phyloP scores from a whole-genome alignment of 2,888 invertebrate species.

The Peribatodes rhomboidaria region DNA sequence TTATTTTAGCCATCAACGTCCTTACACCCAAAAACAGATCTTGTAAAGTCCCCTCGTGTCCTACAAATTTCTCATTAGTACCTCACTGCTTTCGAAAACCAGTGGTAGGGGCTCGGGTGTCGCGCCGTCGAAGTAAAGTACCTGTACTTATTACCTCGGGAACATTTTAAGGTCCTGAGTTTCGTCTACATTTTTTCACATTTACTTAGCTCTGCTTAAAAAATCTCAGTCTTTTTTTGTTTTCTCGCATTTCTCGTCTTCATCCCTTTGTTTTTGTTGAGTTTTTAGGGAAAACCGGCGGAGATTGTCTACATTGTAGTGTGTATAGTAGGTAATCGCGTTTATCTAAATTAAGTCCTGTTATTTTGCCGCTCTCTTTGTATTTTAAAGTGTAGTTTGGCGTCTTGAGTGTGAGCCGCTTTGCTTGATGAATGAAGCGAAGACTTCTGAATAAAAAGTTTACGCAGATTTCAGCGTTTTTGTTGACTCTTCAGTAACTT shows the following conservation, averaged over 20 bases:
- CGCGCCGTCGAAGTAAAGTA: conserved; percentile 57
- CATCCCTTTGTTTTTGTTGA: conserved; percentile 47
- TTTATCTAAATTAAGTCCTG: conserved; percentile 48
- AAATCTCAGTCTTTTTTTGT: conserved; percentile 57
- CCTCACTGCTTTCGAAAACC: conserved; percentile 12
- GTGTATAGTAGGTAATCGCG: conserved; percentile 35
- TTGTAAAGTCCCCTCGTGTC: too few relatives aligned
- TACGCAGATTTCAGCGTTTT: conserved; percentile 24
- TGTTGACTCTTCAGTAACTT: conserved; percentile 11
- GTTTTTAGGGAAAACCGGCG: conserved; percentile 21
- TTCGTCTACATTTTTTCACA: conserved; percentile 59
- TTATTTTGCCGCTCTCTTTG: conserved; percentile 26
- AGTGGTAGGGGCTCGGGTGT: conserved; percentile 52
- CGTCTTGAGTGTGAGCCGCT: conserved; percentile 16
- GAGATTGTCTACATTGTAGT: conserved; percentile 33
- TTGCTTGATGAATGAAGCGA: conserved; percentile 25
- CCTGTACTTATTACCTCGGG: conserved; percentile 61
- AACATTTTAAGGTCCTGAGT: conserved; percentile 59
- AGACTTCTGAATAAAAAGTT: conserved; percentile 9
- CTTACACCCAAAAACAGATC: too few relatives aligned
- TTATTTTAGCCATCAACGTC: too few relatives aligned
- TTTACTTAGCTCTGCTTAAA: conserved; percentile 61
- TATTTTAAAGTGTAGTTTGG: conserved; percentile 28
- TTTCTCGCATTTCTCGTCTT: conserved; percentile 54
- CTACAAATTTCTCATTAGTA: too few relatives aligned